Base-by-base conservation (phyloP, 2,113 vertebrate species). In the Numenius arquata region DNA sequence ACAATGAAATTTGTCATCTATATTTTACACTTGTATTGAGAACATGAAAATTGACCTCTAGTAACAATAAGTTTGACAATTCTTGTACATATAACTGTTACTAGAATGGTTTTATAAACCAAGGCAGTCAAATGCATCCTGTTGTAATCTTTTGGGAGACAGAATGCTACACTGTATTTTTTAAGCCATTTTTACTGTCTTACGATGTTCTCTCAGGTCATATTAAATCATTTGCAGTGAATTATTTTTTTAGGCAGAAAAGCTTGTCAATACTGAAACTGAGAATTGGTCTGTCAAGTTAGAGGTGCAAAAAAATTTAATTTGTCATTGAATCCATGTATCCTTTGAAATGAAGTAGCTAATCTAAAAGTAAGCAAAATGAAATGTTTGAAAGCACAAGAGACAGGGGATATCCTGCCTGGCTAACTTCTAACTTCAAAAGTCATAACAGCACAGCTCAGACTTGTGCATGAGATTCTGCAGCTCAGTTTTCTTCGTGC, bases 1-100 rank as follows among this genome's bases (percentile, higher is more conserved):
- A 75, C 88, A 93, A 41, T 77, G 71, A 97, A 96, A 97, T 90
- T 74, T 92, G 89, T 95, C 84, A 85, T 56, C n/a, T 88, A 32
- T 70, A 75, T 95, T 95, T 94, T 89, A 96, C 58, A 93, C 68
- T 58, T 27, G 6, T 16, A 48, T 91, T 84, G 70, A 95, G 73
- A 96, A 96, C 1, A 3, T 88, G 89, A 94, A 84, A 96, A 94
- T 12, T 83, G 85, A 94, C 66, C 83, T 85, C 52, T 68, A 9
- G 75, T 91, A 96, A 85, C 73, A 93, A 20, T 26, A 84, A 56
- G 26, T 81, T 80, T 96, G 95, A 96, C 85, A 94, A 41, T 95
- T 85, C 86, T 88, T 62, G 67, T 86, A 88, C 16, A 5, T 40
- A 10, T 67, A 90, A 91, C 72, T 68, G 66, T 86, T 96, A 88